Percentiles rank a stretch among this genome's conserved stretches.
Evolutionary conservation across 1,140 invertebrate species (phyloP).

Genomic region (Ephestia elutella): DNA sequence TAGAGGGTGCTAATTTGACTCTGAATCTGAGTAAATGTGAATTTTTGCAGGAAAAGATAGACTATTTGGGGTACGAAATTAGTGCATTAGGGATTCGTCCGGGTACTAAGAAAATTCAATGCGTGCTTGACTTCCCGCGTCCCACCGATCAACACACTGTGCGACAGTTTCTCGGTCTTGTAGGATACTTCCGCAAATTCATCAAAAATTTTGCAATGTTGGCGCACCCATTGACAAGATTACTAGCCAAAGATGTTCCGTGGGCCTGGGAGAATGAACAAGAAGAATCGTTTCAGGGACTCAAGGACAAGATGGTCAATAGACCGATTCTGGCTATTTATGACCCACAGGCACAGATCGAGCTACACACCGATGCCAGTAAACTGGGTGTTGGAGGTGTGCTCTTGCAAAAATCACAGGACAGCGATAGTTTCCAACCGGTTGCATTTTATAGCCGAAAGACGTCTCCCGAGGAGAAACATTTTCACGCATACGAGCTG

Average conservation of each 20-base stretch:
- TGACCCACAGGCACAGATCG: constrained; percentile 19
- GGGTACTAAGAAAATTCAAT: constrained; percentile 7
- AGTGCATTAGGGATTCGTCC: constrained; percentile 4
- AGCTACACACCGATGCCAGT: constrained; percentile 35
- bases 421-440: constrained; percentile 27
- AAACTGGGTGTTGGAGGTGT: constrained; percentile 24
- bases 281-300: background rate
- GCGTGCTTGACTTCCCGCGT: constrained; percentile 9
- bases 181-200: constrained; percentile 14
- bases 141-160: constrained; percentile 7
- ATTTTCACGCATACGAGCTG: background rate
- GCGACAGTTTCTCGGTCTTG: constrained; percentile 15
- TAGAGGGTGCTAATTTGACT: background rate
- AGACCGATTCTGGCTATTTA: constrained; percentile 10
- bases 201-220: constrained; percentile 7
- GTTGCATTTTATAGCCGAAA: constrained; percentile 33
- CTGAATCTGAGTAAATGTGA: constrained; percentile 6
- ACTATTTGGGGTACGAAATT: constrained; percentile 8
- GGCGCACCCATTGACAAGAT: constrained; percentile 8
- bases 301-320: background rate
- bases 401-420: constrained; percentile 16
- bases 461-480: constrained; percentile 16
- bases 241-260: background rate
- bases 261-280: background rate
- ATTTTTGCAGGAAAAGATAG: constrained; percentile 6